phyloP scores from a whole-genome alignment of 2,113 vertebrate genomes.

The Echinops telfairi region DNA sequence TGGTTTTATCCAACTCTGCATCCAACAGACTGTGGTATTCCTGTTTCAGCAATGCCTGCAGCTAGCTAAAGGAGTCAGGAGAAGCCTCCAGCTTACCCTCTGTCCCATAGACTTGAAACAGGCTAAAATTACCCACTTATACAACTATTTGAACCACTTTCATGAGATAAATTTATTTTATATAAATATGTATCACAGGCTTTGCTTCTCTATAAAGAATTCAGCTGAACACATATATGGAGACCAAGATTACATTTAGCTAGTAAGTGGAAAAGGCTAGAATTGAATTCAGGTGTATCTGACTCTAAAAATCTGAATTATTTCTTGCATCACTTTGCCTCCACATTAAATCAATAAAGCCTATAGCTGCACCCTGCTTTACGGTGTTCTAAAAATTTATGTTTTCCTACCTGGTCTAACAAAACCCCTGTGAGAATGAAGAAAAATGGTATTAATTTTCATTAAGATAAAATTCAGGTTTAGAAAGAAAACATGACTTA shows the following conservation, averaged over 20 bases:
- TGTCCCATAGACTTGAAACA: no score
- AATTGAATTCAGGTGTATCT: constrained; percentile 1
- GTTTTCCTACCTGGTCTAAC: background rate
- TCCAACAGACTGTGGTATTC: no score
- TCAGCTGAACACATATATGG: background rate
- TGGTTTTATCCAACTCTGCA: no score
- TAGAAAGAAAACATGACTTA: background rate
- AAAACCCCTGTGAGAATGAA: background rate
- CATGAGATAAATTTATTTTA: no score
- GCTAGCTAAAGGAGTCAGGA: no score
- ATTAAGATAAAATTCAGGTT: background rate
- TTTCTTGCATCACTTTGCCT: background rate
- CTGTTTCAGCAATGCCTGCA: no score
- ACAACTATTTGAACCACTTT: no score
- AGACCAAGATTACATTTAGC: background rate
- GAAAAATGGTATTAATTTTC: background rate
- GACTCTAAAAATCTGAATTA: background rate
- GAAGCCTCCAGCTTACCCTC: no score
- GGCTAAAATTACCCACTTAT: no score
- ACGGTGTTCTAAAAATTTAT: background rate
- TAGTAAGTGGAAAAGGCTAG: background rate
- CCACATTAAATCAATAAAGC: background rate
- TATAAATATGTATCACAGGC: no score
- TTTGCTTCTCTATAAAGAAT: no score
- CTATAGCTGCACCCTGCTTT: background rate